Conservation (phyloP, 2,113 vertebrate species). For the Promerops cafer region DNA sequence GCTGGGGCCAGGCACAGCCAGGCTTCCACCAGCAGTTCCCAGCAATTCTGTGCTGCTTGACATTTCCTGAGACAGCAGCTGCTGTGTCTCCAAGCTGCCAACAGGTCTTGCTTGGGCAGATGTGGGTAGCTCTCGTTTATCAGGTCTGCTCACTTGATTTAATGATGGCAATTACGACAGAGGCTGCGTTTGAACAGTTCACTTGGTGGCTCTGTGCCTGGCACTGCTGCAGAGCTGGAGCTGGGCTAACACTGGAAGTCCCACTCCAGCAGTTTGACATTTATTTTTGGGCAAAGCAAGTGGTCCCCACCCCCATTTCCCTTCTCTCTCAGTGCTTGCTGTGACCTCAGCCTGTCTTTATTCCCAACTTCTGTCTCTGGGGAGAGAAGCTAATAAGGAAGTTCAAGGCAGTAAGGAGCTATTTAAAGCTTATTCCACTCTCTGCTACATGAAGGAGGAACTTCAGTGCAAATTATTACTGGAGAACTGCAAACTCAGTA, state of each 20-base stretch:
- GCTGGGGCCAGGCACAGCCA: neutral
- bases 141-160: neutral
- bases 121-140: neutral
- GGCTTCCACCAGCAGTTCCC: fast-evolving
- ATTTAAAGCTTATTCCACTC: slow-evolving; percentile 39
- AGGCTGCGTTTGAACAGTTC: neutral
- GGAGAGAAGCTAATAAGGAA: slow-evolving; percentile 23
- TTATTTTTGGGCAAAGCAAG: neutral
- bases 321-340: neutral
- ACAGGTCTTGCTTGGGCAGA: fast-evolving
- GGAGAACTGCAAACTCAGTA: neutral
- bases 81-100: fast-evolving
- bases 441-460: neutral
- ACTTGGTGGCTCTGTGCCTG: neutral
- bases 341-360: slow-evolving; percentile 19
- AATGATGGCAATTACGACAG: neutral
- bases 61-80: neutral
- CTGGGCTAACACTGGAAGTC: neutral
- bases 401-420: slow-evolving; percentile 13
- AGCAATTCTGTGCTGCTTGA: neutral
- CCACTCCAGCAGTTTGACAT: neutral
- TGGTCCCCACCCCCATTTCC: neutral
- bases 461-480: neutral
- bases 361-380: slow-evolving; percentile 26
- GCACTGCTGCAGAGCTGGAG: neutral